Evolutionary conservation across 2,797 vertebrate genomes (phyloP).

Genomic region (Acropternis orthonyx): DNA sequence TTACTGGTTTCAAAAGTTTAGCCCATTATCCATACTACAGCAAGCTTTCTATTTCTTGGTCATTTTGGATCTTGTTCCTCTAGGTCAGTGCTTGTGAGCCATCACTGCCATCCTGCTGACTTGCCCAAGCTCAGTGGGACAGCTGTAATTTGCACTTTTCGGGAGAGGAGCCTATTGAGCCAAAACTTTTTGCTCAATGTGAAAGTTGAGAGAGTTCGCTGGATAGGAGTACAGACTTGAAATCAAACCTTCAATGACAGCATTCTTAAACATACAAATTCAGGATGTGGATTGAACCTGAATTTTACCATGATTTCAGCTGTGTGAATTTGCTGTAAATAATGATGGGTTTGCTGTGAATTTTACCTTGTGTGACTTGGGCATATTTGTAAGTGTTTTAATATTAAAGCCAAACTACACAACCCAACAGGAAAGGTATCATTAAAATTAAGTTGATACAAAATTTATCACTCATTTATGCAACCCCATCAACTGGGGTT

Average conservation of each 20-base stretch:
- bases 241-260: not conserved
- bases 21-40: not conserved
- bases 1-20: not conserved
- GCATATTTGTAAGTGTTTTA: not conserved
- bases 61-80: not conserved
- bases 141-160: not conserved
- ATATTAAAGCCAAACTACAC: not conserved
- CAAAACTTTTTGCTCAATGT: not conserved
- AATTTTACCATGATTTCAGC: not conserved
- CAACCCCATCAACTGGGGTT: not conserved
- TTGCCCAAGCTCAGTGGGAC: not conserved
- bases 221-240: not conserved
- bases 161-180: not conserved
- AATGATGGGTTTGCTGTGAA: not conserved
- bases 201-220: not conserved
- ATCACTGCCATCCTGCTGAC: not conserved
- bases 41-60: not conserved
- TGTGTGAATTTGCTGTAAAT: not conserved
- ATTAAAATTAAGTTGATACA: not conserved
- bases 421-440: not conserved
- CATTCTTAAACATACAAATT: not conserved
- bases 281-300: not conserved
- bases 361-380: not conserved
- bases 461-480: not conserved
- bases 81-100: not conserved